Evolutionary conservation across 2,113 vertebrate species (phyloP), one percentile per base, ranked within the genome.

Genomic region (Mesoclemmys tuberculata): DNA sequence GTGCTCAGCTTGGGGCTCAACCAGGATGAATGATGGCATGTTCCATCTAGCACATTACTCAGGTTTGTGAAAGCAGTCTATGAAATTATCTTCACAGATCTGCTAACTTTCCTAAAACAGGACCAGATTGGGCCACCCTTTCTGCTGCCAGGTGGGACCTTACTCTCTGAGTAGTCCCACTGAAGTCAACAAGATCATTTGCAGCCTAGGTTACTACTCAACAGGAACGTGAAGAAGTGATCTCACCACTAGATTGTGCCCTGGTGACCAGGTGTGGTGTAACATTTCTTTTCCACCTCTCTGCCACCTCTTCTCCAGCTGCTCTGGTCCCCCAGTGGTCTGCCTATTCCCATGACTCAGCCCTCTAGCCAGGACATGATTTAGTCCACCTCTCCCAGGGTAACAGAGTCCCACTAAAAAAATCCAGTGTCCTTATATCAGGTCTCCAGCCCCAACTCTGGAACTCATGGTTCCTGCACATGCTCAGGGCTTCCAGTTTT

Each of bases 1-100:
- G 79, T 5, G 21, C 19, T 89, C 75, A 61, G 24, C 12, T 26
- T 46, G 26, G 74, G 74, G 74, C 13, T 46, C 74, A 77, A 27
- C 5, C 87, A 48, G 24, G 68, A 88, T 77, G 35, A 91, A 80
- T 80, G 58, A 83, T 38, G 90, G 35, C 83, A 58, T 51, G 11
- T 38, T 91, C 87, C 75, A 68, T n/a, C 56, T 26, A 38, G 8
- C 46, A 94, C 90, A 85, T 31, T 58, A n/a, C 55, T 93, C 22
- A 41, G 89, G 44, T 38, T 82, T 77, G 51, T 27, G 55, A 80
- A 61, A 91, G 64, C 31, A 51, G 24, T 54, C 38, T 46, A 82
- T 71, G 46, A 35, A 46, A 93, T 61, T 58, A 85, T 80, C 24
- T 85, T 58, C 68, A 90, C 35, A 26, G 82, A 87, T 35, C 44